phyloP scores from a whole-genome alignment of 2,888 invertebrate genomes.

The Kryphioiulus occultus region DNA sequence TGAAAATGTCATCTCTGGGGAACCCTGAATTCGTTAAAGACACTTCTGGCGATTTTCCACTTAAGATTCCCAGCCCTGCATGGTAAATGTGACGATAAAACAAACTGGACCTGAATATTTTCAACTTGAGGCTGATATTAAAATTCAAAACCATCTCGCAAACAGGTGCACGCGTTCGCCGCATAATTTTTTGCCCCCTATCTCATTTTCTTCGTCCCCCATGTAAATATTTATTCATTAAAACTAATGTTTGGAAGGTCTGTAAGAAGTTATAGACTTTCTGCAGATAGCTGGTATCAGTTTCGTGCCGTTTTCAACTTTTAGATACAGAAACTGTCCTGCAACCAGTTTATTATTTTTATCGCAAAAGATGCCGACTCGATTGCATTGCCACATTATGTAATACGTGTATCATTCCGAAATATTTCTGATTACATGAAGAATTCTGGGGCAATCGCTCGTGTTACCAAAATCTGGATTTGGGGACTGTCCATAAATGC shows the following conservation, averaged over 20 bases:
- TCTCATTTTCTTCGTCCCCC: background rate
- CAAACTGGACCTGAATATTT: background rate
- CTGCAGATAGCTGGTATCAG: background rate
- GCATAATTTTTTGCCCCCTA: background rate
- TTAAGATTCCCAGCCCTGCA: background rate
- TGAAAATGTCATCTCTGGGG: no score
- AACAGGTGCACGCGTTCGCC: background rate
- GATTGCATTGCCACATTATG: background rate
- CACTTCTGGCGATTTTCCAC: no score
- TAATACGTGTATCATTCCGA: background rate
- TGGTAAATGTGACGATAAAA: background rate
- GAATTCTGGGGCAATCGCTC: background rate
- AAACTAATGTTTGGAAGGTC: background rate
- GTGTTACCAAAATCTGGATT: background rate
- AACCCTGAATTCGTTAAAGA: no score
- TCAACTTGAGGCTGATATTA: background rate
- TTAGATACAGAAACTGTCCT: background rate
- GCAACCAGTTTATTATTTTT: background rate
- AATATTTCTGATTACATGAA: background rate
- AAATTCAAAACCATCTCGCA: background rate
- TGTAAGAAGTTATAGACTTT: background rate
- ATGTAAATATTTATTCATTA: background rate
- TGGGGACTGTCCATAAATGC: background rate
- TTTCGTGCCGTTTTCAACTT: background rate
- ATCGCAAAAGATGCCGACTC: background rate